Conservation (phyloP, 2,888 invertebrate genomes). For the Neelides folsomi region DNA sequence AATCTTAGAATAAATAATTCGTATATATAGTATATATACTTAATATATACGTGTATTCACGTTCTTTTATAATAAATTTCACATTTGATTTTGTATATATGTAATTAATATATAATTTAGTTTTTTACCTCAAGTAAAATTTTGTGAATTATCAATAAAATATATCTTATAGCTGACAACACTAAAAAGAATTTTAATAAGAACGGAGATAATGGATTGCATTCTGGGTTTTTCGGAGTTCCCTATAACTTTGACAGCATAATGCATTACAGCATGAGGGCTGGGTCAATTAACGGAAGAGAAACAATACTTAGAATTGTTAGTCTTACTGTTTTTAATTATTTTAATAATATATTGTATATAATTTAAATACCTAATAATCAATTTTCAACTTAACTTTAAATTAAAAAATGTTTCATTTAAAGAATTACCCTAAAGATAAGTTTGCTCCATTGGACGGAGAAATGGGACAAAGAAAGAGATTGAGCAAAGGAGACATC, state of each 20-base stretch:
- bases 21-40: too few relatives aligned
- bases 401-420: not conserved
- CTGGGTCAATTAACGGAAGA: constrained; percentile 21
- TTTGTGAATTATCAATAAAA: not conserved
- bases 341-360: too few relatives aligned
- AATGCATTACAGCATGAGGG: constrained; percentile 24
- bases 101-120: not conserved
- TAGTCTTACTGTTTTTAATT: not conserved
- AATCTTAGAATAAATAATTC: too few relatives aligned
- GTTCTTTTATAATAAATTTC: too few relatives aligned
- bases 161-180: constrained; percentile 13
- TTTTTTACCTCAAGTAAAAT: constrained; percentile 5
- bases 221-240: constrained; percentile 18
- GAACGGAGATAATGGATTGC: constrained; percentile 18
- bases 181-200: constrained; percentile 22
- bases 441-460: constrained; percentile 16
- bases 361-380: too few relatives aligned
- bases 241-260: constrained; percentile 27
- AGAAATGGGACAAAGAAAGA: constrained; percentile 24
- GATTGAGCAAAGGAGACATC: constrained; percentile 23
- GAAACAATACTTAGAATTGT: constrained; percentile 20
- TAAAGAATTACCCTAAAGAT: not conserved
- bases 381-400: not conserved
- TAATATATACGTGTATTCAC: too few relatives aligned
- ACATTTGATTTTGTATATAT: too few relatives aligned